Base-by-base conservation (phyloP, 2,888 invertebrate genomes). In the Mactromeris polynyma region DNA sequence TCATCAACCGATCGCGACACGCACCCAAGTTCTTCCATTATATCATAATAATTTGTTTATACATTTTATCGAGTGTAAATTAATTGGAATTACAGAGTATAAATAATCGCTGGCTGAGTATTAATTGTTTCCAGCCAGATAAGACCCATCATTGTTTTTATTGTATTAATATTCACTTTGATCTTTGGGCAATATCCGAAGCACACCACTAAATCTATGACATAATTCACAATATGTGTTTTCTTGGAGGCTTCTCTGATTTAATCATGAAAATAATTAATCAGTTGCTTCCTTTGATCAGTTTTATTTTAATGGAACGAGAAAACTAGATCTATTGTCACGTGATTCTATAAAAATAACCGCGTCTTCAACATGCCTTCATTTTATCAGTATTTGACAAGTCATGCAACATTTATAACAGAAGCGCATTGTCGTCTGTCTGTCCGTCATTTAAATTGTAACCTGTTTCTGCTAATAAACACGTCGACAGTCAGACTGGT, bases 121-220 rank as follows among this genome's bases (percentile, higher is more conserved):
- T 84, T 84, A 84, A 84, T 84, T 78, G 84, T 77, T 84, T 84
- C 38, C 77, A 17, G 77, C 26, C 42, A 21, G 84, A 84, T 84
- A 84, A 84, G 77, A 51, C 78, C n/a, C 84, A 54, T 84, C 54
- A 54, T 84, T 69, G 31, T 46, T 84, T 84, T 84, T 84, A 84
- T 84, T 78, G 51, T 54, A 78, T 84, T 77, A 84, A 84, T 84
- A 84, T 82, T 86, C 84, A 40, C 89, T 89, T 89, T 89, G 89
- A 89, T 89, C 86, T 86, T n/a, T 40, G 58, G 42, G 77, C 86
- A 86, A 89, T 89, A 89, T 89, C 89, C 89, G 89, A 86, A 77
- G 81, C 40, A 58, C 42, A 73, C 69, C 81, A 81, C 84, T 81
- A 89, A 89, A 89, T 89, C 89, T 86, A 89, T 87, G 86, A 86